Evolutionary conservation across 2,888 invertebrate genomes (phyloP).

Genomic region (Chymomyza caudatula): DNA sequence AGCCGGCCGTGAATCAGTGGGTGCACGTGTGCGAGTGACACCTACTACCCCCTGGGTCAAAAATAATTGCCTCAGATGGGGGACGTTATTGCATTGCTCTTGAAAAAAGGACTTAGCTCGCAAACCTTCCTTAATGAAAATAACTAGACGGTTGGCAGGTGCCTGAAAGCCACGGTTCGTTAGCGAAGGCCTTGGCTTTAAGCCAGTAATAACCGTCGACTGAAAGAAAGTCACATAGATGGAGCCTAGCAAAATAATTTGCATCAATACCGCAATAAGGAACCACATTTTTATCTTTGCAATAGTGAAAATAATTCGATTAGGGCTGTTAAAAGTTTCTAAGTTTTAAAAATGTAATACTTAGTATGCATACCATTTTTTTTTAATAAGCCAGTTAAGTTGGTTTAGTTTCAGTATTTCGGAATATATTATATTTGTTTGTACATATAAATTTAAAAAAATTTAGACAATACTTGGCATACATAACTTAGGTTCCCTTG

Average conservation of each 20-base stretch:
- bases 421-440: no score
- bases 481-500: no score
- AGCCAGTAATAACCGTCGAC: conserved; percentile 85
- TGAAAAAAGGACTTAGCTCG: conserved; percentile 88
- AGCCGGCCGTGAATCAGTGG: conserved; percentile 96
- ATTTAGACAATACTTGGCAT: no score
- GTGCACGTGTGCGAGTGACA: conserved; percentile 91
- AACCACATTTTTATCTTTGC: no score
- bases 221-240: conserved; percentile 95
- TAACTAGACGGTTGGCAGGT: conserved; percentile 87
- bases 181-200: conserved; percentile 39
- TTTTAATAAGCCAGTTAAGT: no score
- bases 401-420: no score
- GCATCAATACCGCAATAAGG: conserved; percentile 65
- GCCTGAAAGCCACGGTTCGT: conserved; percentile 21
- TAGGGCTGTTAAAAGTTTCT: no score
- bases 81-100: conserved; percentile 61
- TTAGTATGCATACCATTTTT: no score
- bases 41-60: conserved; percentile 80
- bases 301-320: no score
- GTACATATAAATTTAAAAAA: no score
- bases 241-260: conserved; percentile 86
- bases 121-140: conserved; percentile 94
- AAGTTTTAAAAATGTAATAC: no score
- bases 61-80: conserved; percentile 64